A percentile compares a stretch with the other conserved stretches of the same genome.
Conservation (phyloP, 2,888 invertebrate genomes). For the Diloba caeruleocephala region DNA sequence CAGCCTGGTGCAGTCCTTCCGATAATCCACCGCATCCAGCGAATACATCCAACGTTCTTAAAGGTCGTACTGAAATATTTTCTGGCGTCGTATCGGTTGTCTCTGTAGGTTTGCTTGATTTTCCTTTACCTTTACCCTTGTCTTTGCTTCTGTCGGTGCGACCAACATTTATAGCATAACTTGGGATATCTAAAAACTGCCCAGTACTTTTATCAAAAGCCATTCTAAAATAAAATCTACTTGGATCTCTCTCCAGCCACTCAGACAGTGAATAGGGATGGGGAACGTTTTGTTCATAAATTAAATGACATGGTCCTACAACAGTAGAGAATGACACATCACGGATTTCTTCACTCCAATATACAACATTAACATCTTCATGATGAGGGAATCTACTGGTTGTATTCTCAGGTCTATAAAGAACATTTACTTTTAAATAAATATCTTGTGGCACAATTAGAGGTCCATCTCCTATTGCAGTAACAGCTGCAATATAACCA, state of each 20-base stretch:
- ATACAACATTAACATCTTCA: conserved; percentile 92
- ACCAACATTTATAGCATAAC: conserved; percentile 89
- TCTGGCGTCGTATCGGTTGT: conserved; percentile 63
- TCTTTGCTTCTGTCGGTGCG: conserved; percentile 90
- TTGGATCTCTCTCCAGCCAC: conserved; percentile 91
- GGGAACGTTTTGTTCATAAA: conserved; percentile 90
- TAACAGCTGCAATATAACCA: conserved; percentile 91
- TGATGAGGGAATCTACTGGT: conserved; percentile 89
- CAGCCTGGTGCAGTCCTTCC: conserved; percentile 92
- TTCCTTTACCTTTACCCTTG: conserved; percentile 91
- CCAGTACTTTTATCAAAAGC: conserved; percentile 90
- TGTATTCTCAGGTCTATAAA: conserved; percentile 94
- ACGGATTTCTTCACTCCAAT: conserved; percentile 93
- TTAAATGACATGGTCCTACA: conserved; percentile 91
- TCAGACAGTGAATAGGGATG: conserved; percentile 84
- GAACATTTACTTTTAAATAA: conserved; percentile 90
- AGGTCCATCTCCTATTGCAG: conserved; percentile 84
- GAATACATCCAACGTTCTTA: conserved; percentile 94
- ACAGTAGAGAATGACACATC: conserved; percentile 90
- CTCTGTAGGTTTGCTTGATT: conserved; percentile 81
- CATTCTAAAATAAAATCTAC: conserved; percentile 93
- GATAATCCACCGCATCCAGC: conserved; percentile 96
- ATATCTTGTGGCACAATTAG: conserved; percentile 89
- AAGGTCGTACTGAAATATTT: conserved; percentile 77
- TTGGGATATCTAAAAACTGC: conserved; percentile 90